A percentile compares a stretch with the other conserved stretches of the same genome.
Conservation (phyloP, 1,140 invertebrate genomes). For the Psilanteris sp. region DNA sequence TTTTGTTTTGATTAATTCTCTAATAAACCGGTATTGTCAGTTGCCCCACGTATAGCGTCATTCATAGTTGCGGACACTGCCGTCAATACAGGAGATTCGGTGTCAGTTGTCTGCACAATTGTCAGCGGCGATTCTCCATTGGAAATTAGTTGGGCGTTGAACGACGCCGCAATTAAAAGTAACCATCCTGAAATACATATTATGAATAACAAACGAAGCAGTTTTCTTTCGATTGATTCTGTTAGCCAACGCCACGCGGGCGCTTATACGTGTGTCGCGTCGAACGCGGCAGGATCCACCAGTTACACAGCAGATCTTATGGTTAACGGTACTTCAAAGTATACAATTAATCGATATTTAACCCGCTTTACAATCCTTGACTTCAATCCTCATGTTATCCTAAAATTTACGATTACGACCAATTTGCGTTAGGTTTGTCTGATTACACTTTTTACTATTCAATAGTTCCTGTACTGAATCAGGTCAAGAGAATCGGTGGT, state of each 20-base stretch:
- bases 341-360: not conserved
- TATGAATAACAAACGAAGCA: slow-evolving; percentile 79
- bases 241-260: slow-evolving; percentile 87
- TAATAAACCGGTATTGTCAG: slow-evolving; percentile 60
- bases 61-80: slow-evolving; percentile 80
- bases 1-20: slow-evolving; percentile 5
- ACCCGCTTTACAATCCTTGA: slow-evolving; percentile 9
- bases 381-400: slow-evolving; percentile 1
- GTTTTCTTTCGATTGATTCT: slow-evolving; percentile 86
- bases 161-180: slow-evolving; percentile 67
- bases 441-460: no score
- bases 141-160: slow-evolving; percentile 83
- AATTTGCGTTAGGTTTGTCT: no score
- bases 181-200: slow-evolving; percentile 69
- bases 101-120: slow-evolving; percentile 81
- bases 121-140: slow-evolving; percentile 84
- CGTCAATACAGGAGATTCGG: slow-evolving; percentile 80
- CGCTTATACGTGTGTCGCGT: slow-evolving; percentile 89
- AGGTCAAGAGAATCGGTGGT: no score
- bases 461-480: no score
- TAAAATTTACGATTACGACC: not conserved
- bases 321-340: slow-evolving; percentile 83
- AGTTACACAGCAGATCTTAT: slow-evolving; percentile 84
- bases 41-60: slow-evolving; percentile 78
- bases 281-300: slow-evolving; percentile 84